A percentile compares a stretch with the other conserved stretches of the same genome.
Conservation (phyloP, 2,888 invertebrate genomes). For the Drepanosiphum platanoidis region DNA sequence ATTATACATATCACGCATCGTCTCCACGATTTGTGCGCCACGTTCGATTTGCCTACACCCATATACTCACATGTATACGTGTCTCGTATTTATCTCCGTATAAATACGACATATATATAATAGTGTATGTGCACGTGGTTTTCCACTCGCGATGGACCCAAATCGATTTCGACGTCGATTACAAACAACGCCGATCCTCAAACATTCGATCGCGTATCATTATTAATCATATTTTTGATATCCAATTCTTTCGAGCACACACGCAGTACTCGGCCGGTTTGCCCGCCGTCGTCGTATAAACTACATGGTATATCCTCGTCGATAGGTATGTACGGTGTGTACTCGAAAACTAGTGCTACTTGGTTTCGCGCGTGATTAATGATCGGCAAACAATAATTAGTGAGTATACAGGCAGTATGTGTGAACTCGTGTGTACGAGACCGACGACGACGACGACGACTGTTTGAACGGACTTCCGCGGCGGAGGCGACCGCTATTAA, state of each 20-base stretch:
- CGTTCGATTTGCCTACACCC: not conserved
- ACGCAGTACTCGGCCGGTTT: too few species aligned
- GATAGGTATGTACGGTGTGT: not conserved
- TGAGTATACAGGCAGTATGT: not conserved
- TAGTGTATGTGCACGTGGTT: not conserved
- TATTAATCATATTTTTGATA: too few species aligned
- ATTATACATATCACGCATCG: not conserved
- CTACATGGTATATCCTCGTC: too few species aligned
- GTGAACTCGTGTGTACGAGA: not conserved
- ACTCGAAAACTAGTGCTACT: slow-evolving; percentile 10
- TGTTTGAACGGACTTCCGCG: slow-evolving; percentile 1
- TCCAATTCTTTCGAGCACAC: too few species aligned
- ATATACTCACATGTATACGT: too few species aligned
- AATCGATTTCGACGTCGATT: too few species aligned
- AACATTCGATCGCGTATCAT: too few species aligned
- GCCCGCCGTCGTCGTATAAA: too few species aligned
- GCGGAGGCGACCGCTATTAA: slow-evolving; percentile 36
- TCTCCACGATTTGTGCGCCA: too few species aligned
- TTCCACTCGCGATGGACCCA: too few species aligned
- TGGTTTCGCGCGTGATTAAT: slow-evolving; percentile 27
- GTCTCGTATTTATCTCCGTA: too few species aligned
- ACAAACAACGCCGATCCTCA: too few species aligned
- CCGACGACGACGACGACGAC: not conserved
- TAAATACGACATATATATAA: not conserved
- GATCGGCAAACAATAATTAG: slow-evolving; percentile 43